These are phyloP conservation scores for Pseudomugil tenellus DNA, from an alignment of 2,797 vertebrate species.

Conservation along the genomic window DNA sequence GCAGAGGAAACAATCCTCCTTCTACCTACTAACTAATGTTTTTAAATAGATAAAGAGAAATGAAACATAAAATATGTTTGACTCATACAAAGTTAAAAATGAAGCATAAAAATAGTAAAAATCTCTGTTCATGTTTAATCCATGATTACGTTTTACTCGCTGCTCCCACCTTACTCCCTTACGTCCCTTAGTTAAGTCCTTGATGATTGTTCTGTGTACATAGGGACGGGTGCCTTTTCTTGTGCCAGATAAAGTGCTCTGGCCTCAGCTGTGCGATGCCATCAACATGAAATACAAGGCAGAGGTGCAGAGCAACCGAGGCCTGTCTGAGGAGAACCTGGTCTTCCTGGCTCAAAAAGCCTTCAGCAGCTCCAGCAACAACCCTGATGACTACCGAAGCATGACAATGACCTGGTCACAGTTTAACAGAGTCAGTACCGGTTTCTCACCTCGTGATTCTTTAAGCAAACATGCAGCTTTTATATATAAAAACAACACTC, in stretches of 20 bases:
- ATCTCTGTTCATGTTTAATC: conserved; percentile 4
- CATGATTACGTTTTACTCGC: background rate
- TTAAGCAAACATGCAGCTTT: background rate
- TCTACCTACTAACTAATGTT: background rate
- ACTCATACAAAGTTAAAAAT: background rate
- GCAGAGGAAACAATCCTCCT: background rate
- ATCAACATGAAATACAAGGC: conserved; percentile 99
- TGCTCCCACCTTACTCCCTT: background rate
- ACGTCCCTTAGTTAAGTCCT: background rate
- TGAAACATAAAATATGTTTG: background rate
- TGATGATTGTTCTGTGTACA: background rate
- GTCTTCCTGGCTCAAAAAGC: conserved; percentile 97
- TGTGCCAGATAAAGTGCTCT: conserved; percentile 94
- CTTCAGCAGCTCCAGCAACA: conserved; percentile 87
- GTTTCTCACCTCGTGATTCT: conserved; percentile 1
- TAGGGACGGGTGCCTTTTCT: conserved; percentile 95
- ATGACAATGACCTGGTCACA: conserved; percentile 97
- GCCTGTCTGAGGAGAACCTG: conserved; percentile 95
- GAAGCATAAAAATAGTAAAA: background rate
- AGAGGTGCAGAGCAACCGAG: conserved; percentile 93
- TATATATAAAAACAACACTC: background rate
- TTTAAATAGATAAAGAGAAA: background rate
- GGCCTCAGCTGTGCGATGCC: conserved; percentile 95
- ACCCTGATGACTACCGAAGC: conserved; percentile 91
- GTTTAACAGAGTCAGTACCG: conserved; percentile 91